Percentiles rank a stretch among this genome's conserved stretches.
These are phyloP conservation scores for Gorsachius goisagi DNA, from an alignment of 2,113 vertebrate genomes.

Conservation along the genomic window DNA sequence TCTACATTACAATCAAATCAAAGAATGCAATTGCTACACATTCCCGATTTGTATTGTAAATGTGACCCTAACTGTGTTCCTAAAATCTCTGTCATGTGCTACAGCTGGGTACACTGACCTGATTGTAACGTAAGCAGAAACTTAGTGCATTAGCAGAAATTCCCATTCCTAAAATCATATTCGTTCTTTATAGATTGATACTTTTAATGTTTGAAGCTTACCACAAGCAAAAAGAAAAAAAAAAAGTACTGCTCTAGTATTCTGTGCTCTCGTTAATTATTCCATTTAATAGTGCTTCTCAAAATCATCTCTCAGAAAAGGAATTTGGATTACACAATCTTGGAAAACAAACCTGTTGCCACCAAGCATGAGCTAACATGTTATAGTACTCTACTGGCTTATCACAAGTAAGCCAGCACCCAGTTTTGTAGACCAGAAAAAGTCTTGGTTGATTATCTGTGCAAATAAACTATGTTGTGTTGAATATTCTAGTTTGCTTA, in stretches of 20 bases:
- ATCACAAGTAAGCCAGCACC: constrained; percentile 64
- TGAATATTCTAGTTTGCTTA: constrained; percentile 36
- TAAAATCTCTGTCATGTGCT: constrained; percentile 48
- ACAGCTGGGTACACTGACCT: background rate
- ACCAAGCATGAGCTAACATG: constrained; percentile 75
- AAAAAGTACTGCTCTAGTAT: background rate
- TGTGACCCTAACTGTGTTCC: constrained; percentile 54
- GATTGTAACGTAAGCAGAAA: background rate
- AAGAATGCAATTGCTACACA: constrained; percentile 63
- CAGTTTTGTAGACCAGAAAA: constrained; percentile 27
- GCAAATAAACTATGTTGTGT: constrained; percentile 30
- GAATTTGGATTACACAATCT: constrained; percentile 80
- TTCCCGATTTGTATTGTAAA: constrained; percentile 46
- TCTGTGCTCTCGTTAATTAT: constrained; percentile 40
- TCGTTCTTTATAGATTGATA: background rate
- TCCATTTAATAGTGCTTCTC: constrained; percentile 51
- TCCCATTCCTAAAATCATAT: background rate
- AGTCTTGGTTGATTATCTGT: constrained; percentile 40
- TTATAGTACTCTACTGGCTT: constrained; percentile 49
- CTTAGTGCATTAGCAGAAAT: background rate
- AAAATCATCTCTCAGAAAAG: constrained; percentile 72
- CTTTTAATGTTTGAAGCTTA: background rate
- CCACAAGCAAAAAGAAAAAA: background rate
- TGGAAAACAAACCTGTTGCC: constrained; percentile 75
- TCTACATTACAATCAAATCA: constrained; percentile 67